These are phyloP conservation scores for Camptogramma bilineatum DNA, from an alignment of 2,888 invertebrate species.

Conservation along the genomic window DNA sequence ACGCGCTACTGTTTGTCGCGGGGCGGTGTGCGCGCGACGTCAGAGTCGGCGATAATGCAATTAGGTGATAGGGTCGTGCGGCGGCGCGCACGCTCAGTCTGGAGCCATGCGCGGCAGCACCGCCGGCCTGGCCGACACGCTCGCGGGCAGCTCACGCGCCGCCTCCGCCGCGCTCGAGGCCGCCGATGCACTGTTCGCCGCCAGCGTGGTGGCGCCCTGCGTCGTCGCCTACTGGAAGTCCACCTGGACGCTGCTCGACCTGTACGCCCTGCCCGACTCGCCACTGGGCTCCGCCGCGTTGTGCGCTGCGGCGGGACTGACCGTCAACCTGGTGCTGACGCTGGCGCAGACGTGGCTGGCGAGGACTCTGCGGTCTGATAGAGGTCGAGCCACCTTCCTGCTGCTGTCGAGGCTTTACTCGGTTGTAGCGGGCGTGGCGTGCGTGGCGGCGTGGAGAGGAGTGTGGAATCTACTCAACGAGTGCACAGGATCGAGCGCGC, in stretches of 20 bases:
- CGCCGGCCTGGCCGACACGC: constrained; percentile 87
- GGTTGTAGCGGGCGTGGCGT: constrained; percentile 90
- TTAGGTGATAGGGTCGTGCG: constrained; percentile 57
- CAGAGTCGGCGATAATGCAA: constrained; percentile 75
- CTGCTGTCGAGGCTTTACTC: constrained; percentile 90
- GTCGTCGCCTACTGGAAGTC: constrained; percentile 95
- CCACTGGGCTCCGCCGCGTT: constrained; percentile 87
- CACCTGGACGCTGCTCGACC: constrained; percentile 92
- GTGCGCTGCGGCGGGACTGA: constrained; percentile 89
- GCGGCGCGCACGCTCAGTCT: constrained; percentile 56
- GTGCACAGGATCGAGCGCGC: constrained; percentile 87
- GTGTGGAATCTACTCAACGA: constrained; percentile 92
- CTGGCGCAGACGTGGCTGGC: constrained; percentile 87
- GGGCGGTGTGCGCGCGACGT: constrained; percentile 31
- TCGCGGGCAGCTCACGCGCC: constrained; percentile 83
- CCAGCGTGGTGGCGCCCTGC: constrained; percentile 90
- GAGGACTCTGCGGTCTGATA: constrained; percentile 86
- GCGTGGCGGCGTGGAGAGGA: constrained; percentile 95
- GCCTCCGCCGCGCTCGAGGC: constrained; percentile 85
- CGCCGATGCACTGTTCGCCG: constrained; percentile 90
- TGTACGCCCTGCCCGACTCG: constrained; percentile 88
- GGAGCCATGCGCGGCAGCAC: constrained; percentile 88
- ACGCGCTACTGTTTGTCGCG: neutral
- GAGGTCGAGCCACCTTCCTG: constrained; percentile 88
- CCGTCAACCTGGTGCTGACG: constrained; percentile 89